Evolutionary conservation across 92 coral and sea anemone genomes (phyloP).

Genomic region (Porites divaricata): DNA sequence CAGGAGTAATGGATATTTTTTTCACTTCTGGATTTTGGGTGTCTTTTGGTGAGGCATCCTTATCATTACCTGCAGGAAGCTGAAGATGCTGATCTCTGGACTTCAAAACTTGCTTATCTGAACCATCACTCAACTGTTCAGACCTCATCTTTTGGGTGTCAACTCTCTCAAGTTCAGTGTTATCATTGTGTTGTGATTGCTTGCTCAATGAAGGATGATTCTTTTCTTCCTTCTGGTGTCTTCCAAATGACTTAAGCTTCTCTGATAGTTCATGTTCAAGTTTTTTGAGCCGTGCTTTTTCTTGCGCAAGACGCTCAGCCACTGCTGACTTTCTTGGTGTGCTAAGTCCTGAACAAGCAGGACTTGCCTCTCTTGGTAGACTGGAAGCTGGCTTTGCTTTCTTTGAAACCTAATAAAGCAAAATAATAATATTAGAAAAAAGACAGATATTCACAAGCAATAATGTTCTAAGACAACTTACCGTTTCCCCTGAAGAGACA

Average conservation of each 20-base stretch:
- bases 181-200: background rate
- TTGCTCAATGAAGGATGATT: background rate
- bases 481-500: constrained; percentile 26
- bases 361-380: constrained; percentile 39
- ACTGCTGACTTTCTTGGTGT: constrained; percentile 61
- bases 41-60: background rate
- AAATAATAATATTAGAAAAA: background rate
- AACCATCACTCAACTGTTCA: background rate
- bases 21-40: background rate
- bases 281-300: constrained; percentile 82
- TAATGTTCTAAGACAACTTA: constrained; percentile 11
- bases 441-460: background rate
- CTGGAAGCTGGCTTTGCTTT: constrained; percentile 28
- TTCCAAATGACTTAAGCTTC: constrained; percentile 69
- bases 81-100: constrained; percentile 4
- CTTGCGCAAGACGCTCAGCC: constrained; percentile 83
- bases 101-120: constrained; percentile 2
- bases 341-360: constrained; percentile 39
- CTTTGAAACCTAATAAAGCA: constrained; percentile 17
- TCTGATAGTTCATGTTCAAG: constrained; percentile 88
- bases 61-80: background rate
- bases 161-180: background rate
- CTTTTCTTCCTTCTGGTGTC: constrained; percentile 12
- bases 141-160: background rate
- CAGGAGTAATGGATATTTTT: background rate